These are phyloP conservation scores for Diprion similis DNA, from an alignment of 1,140 invertebrate genomes.

Conservation along the genomic window DNA sequence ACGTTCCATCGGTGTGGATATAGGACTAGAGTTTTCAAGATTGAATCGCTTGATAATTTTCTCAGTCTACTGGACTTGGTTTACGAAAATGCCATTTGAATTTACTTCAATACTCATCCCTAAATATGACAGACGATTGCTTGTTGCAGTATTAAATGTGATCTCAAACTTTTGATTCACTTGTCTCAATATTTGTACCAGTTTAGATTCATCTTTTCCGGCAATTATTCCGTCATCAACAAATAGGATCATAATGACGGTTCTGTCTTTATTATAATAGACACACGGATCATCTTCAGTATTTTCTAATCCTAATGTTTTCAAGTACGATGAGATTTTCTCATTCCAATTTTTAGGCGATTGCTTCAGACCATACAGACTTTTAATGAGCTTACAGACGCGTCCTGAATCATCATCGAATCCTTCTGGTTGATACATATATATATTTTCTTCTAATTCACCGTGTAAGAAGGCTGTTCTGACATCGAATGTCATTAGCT, in stretches of 20 bases:
- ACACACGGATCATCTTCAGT: constrained; percentile 31
- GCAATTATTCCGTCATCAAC: constrained; percentile 25
- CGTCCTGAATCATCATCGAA: constrained; percentile 6
- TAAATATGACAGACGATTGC: constrained; percentile 22
- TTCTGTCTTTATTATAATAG: constrained; percentile 25
- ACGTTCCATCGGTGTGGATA: constrained; percentile 30
- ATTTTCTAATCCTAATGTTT: constrained; percentile 14
- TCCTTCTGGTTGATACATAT: constrained; percentile 8
- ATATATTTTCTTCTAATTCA: background rate
- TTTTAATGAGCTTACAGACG: constrained; percentile 16
- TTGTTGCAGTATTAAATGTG: constrained; percentile 11
- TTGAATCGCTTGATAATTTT: constrained; percentile 33
- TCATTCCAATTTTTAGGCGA: constrained; percentile 27
- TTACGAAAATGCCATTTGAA: constrained; percentile 21
- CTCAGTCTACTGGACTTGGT: constrained; percentile 23
- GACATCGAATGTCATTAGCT: constrained; percentile 15
- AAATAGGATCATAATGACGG: constrained; percentile 11
- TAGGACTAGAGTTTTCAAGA: constrained; percentile 27
- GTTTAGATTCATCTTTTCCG: constrained; percentile 12
- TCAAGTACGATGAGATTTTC: constrained; percentile 24
- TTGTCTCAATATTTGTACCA: constrained; percentile 15
- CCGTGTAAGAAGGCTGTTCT: background rate
- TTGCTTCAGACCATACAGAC: constrained; percentile 30
- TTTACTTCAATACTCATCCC: constrained; percentile 18
- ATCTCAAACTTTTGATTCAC: constrained; percentile 28